Evolutionary conservation across 2,797 vertebrate genomes (phyloP).

Genomic region (Ctenosaura bakeri): DNA sequence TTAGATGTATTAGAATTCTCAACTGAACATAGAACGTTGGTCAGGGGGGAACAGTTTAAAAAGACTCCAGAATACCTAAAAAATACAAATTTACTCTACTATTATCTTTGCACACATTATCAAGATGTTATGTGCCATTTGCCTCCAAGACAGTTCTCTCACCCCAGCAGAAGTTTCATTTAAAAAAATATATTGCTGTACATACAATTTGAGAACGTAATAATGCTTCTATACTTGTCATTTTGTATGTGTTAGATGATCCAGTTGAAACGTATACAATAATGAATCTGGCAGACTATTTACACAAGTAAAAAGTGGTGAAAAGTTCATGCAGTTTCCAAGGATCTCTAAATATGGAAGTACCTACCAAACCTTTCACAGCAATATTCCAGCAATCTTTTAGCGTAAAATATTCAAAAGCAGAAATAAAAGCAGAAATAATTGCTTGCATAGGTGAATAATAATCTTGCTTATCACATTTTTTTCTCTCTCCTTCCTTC

Average conservation of each 20-base stretch:
- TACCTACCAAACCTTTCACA: slow-evolving; percentile 41
- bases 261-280: slow-evolving; percentile 47
- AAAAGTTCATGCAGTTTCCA: neutral
- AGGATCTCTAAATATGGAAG: slow-evolving; percentile 24
- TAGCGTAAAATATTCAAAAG: slow-evolving; percentile 1
- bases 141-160: slow-evolving; percentile 55
- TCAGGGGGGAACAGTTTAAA: slow-evolving; percentile 53
- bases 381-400: neutral
- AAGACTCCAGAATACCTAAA: slow-evolving; percentile 60
- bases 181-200: too few relatives aligned
- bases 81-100: slow-evolving; percentile 54
- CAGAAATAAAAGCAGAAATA: slow-evolving; percentile 36
- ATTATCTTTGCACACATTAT: slow-evolving; percentile 69
- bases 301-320: slow-evolving; percentile 37
- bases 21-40: slow-evolving; percentile 49
- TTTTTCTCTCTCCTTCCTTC: neutral
- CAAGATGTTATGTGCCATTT: slow-evolving; percentile 58
- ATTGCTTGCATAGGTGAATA: neutral
- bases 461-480: neutral
- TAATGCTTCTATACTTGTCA: slow-evolving; percentile 57
- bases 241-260: slow-evolving; percentile 58
- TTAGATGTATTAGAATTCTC: slow-evolving; percentile 36
- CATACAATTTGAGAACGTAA: slow-evolving; percentile 60
- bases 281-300: slow-evolving; percentile 57
- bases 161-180: slow-evolving; percentile 60